Evolutionary conservation across 2,113 vertebrate species (phyloP), one percentile per base, ranked within the genome.

Genomic region (Sinocyclocheilus anophthalmus): DNA sequence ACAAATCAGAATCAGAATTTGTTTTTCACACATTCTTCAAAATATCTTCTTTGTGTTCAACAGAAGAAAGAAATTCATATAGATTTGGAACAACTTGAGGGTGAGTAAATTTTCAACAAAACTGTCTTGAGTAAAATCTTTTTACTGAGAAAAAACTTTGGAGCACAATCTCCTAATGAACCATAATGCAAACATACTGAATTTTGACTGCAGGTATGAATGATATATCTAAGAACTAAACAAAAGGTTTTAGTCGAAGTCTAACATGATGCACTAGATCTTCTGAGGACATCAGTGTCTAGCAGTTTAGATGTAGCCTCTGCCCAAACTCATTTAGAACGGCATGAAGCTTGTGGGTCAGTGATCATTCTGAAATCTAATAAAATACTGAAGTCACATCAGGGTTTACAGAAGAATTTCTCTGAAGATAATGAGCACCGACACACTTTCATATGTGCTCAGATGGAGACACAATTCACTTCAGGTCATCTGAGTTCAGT

Each of bases 301-400:
- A 63, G 57, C 79, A 18, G n/a, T 81, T 81, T 67, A 48, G 48
- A 61, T 67, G 22, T 26, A 67, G 79, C 39, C 59, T 81, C 79
- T 50, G 61, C 24, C 37, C 37, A 81, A 81, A 67, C n/a, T 67
- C 24, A 67, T 81, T 67, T 81, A 50, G 61, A 81, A 50, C 20
- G 42, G 59, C 61, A 81, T 81, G 59, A 81, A 67, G 39, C 59
- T 81, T 81, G 79, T 50, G 39, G 79, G 39, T 81, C 5, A 67
- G 77, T 14, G 37, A 67, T 67, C 39, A 20, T 81, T 81, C 16
- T 67, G n/a, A 81, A 81, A 81, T 81, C 79, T 67, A 81, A 81
- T 81, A 81, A 81, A 65, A 59, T 39, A 45, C 37, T 45, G 45
- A 81, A 81, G 24, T 81, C 61, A 30, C 59, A 33, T 70, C 45